Base-by-base conservation (phyloP, 2,113 vertebrate genomes). In the Heterotis niloticus region DNA sequence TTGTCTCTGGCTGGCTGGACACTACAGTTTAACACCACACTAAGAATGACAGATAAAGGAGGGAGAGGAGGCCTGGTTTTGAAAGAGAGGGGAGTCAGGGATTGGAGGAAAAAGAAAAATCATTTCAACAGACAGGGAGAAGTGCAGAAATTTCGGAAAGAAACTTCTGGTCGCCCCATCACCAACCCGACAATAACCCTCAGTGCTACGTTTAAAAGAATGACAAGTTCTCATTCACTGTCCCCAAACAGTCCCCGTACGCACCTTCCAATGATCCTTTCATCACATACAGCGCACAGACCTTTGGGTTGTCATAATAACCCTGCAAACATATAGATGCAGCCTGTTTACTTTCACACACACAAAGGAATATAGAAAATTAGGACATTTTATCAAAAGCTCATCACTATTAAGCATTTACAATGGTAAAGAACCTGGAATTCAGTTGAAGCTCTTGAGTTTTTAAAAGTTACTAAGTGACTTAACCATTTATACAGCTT, bases 301-400 rank as follows among this genome's bases (percentile, higher is more conserved):
- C 90, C 90, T 99, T 99, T 0, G 98, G 98, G 91, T 99, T 99
- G 92, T 99, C 97, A 83, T 99, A 98, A 88, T 99, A 99, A 88
- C 98, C 97, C 97, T 99, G 88, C 84, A 88, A 73, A 83, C 10
- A 81, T 56, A 79, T 54, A 80, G 56, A 74, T 17, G 78, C 10
- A 71, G 16, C 1, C n/a, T 18, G 16, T 75, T 62, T 18, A 75
- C 5, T 62, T 12, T 24, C 26, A 75, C 9, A 29, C 66, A 28
- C 9, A 69, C 9, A n/a, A 24, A 14, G 9, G 7, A 66, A n/a
- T 29, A 52, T 18, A 23, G 34, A 34, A 73, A 56, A 60, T 7
- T 7, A 44, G 34, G 34, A 23, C 11, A 59, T 10, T 23, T 59
- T 10, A 59, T 44, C 34, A 44, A 44, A 44, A 44, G 34, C 34